Percentiles rank a stretch among this genome's conserved stretches.
phyloP scores from a whole-genome alignment of 1,140 invertebrate genomes.

The Metaphire vulgaris region DNA sequence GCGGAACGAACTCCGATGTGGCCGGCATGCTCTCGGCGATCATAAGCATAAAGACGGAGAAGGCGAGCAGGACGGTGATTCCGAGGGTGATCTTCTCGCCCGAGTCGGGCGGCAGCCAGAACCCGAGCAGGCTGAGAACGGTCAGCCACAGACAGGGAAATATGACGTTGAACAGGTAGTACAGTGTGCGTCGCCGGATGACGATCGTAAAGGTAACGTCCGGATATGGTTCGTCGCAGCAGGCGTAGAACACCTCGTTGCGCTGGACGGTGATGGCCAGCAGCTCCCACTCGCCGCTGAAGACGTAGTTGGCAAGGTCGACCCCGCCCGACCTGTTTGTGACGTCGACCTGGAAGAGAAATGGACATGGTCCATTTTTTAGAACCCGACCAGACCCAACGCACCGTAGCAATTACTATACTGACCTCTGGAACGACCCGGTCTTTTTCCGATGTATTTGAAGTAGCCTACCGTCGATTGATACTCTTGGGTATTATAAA shows the following conservation, averaged over 20 bases:
- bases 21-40: constrained; percentile 61
- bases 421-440: too few species aligned
- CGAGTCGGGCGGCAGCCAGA: constrained; percentile 59
- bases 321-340: background rate
- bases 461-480: too few species aligned
- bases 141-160: constrained; percentile 61
- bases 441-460: too few species aligned
- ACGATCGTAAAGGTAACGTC: constrained; percentile 57
- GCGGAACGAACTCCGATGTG: constrained; percentile 59
- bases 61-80: constrained; percentile 61
- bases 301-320: constrained; percentile 33
- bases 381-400: too few species aligned
- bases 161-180: constrained; percentile 64
- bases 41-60: constrained; percentile 60
- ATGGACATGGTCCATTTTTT: too few species aligned
- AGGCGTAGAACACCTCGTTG: constrained; percentile 66
- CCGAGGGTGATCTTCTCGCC: constrained; percentile 61
- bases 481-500: too few species aligned
- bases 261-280: constrained; percentile 65
- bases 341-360: constrained; percentile 26
- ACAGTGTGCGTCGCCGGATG: constrained; percentile 92
- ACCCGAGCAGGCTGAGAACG: constrained; percentile 57
- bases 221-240: constrained; percentile 56
- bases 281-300: constrained; percentile 59
- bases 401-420: too few species aligned